phyloP scores from a whole-genome alignment of 2,113 vertebrate species.

The Anthoscopus minutus region DNA sequence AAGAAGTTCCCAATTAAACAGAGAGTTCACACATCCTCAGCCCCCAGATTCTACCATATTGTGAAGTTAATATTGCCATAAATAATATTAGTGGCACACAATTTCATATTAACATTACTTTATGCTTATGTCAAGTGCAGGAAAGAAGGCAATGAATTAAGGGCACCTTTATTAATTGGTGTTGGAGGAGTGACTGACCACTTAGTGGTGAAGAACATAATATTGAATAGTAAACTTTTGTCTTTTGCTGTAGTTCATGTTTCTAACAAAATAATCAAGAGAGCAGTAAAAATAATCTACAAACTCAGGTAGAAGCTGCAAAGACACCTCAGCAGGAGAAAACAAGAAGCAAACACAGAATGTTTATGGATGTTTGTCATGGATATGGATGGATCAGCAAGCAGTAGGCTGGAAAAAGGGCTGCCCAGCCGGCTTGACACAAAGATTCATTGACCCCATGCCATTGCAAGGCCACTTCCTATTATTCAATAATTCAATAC shows the following conservation, averaged over 20 bases:
- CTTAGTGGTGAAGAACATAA: neutral
- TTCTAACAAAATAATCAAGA: neutral
- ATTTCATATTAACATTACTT: neutral
- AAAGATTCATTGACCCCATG: neutral
- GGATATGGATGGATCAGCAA: neutral
- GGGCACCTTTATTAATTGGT: neutral
- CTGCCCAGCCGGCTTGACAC: neutral
- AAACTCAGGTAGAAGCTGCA: neutral
- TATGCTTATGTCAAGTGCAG: neutral
- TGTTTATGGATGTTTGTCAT: too few species aligned
- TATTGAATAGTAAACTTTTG: neutral
- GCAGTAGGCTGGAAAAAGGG: neutral
- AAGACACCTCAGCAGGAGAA: neutral
- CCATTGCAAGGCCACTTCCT: neutral
- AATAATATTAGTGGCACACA: neutral
- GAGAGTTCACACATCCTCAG: neutral
- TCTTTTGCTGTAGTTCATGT: neutral
- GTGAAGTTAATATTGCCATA: neutral
- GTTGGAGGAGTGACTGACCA: neutral
- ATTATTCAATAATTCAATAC: neutral
- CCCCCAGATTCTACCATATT: neutral
- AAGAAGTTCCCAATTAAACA: neutral
- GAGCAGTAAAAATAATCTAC: neutral
- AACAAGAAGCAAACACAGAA: neutral
- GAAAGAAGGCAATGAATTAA: neutral